Evolutionary conservation across 1,140 invertebrate genomes (phyloP), one percentile per base, ranked within the genome.

Genomic region (Pseudobourletiella spinata): DNA sequence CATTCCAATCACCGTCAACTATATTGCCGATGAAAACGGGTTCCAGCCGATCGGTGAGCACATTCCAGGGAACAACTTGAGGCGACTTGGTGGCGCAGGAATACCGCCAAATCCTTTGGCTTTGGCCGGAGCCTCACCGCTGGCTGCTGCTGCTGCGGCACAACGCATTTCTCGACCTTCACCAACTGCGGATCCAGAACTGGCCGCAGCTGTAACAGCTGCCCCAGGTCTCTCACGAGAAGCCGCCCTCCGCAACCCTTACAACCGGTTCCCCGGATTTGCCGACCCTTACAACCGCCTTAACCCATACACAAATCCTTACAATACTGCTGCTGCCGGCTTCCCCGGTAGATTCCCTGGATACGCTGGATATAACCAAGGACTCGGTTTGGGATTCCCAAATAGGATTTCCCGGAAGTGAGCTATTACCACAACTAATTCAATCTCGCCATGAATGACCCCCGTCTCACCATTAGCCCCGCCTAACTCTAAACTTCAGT

Each of bases 1-100:
- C 15, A 46, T 14, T 20, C 44, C 44, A 6, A 46, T 46, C 18
- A 20, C 8, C 18, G 18, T 46, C 18, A 46, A 46, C 8, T 66
- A 66, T 35, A 51, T 61, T 24, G 64, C 61, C 42, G 59, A 66
- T 32, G 64, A 66, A 55, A 62, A 62, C 50, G 64, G 64, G 29
- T 59, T 64, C 50, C 62, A 64, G 43, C 56, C 56, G 15, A 28
- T 18, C 8, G 65, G 65, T n/a, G 57, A 57, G 39, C 58, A 61
- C 56, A 39, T 65, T 11, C 63, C 63, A 39, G 58, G 32, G n/a
- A 39, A 39, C n/a, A 39, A 39, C 32, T 39, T 39, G n/a, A 39
- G 32, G n/a, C 32, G n/a, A 39, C 8, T n/a, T n/a, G n/a, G n/a
- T 39, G 8, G 8, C n/a, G 32, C 32, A 8, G 32, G 8, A 8